Evolutionary conservation across 2,113 vertebrate species (phyloP), one percentile per base, ranked within the genome.

Genomic region (Centropristis striata): DNA sequence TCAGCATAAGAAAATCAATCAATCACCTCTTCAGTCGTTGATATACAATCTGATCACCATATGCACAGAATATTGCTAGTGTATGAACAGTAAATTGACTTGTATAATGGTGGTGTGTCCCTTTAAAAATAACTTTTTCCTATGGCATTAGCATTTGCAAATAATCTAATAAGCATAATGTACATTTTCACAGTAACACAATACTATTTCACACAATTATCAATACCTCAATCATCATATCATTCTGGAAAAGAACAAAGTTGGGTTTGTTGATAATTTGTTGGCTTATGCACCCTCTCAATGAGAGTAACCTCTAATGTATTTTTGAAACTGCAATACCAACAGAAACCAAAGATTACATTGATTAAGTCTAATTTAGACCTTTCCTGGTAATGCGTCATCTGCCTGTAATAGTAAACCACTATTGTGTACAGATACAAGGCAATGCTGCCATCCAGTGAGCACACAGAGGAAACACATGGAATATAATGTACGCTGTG

Each of bases 361-460:
- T 2, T 49, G 7, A 60, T 15, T 16, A 21, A n/a, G n/a, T n/a
- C n/a, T 18, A 1, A 23, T 50, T 13, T 41, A 16, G 9, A 18
- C n/a, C 14, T 47, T 41, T 63, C n/a, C 44, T 28, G 14, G 20
- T 9, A 41, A 27, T 11, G 11, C 0, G 2, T 20, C 36, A 12
- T 25, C 0, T 20, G 10, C 4, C 16, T 49, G 7, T n/a, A 6
- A 41, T 1, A 21, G 57, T 54, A 68, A 47, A 32, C 12, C 4
- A 51, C 5, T 15, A 10, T 4, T 67, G 36, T 28, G 25, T 6
- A 15, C 11, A 20, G 14, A 1, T 41, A 39, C 8, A 63, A 8
- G 59, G 14, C 71, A 83, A 70, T 84, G 72, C 82, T 84, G 68
- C 84, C 88, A 79, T 23, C 88, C 15, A 72, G 72, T 82, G 86